These are phyloP conservation scores for Porites evermanni DNA, from an alignment of 92 coral and sea anemone genomes.

Conservation along the genomic window DNA sequence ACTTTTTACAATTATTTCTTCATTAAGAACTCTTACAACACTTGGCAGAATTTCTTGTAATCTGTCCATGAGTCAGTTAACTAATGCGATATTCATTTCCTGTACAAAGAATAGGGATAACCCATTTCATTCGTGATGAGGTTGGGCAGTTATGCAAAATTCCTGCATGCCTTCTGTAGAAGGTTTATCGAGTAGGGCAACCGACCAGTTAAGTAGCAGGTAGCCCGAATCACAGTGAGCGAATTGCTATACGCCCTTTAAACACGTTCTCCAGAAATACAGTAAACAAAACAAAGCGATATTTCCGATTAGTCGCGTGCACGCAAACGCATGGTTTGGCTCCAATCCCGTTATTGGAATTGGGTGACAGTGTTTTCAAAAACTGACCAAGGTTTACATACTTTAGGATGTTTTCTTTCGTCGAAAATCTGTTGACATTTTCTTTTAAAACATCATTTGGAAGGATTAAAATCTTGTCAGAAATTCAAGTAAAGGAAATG, in stretches of 20 bases:
- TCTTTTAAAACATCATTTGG: background rate
- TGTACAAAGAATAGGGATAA: background rate
- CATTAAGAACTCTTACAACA: background rate
- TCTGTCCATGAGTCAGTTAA: background rate
- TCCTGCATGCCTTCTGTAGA: background rate
- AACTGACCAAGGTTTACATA: background rate
- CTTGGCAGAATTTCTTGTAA: background rate
- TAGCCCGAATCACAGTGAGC: background rate
- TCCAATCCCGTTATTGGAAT: background rate
- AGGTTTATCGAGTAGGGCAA: background rate
- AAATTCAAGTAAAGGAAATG: background rate
- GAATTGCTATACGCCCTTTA: background rate
- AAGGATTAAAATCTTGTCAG: background rate
- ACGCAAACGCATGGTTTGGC: background rate
- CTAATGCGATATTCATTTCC: background rate
- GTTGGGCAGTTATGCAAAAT: no score
- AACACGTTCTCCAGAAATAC: background rate
- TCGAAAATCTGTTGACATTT: background rate
- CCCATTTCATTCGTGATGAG: no score
- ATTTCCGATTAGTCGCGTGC: slow-evolving; percentile 1
- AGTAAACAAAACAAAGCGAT: background rate
- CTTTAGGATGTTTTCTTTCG: slow-evolving; percentile 2
- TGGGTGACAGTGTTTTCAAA: slow-evolving; percentile 6
- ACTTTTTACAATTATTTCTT: background rate
- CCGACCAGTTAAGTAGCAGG: background rate